These are phyloP conservation scores for Holocentrus rufus DNA, from an alignment of 2,797 vertebrate genomes.

Conservation along the genomic window DNA sequence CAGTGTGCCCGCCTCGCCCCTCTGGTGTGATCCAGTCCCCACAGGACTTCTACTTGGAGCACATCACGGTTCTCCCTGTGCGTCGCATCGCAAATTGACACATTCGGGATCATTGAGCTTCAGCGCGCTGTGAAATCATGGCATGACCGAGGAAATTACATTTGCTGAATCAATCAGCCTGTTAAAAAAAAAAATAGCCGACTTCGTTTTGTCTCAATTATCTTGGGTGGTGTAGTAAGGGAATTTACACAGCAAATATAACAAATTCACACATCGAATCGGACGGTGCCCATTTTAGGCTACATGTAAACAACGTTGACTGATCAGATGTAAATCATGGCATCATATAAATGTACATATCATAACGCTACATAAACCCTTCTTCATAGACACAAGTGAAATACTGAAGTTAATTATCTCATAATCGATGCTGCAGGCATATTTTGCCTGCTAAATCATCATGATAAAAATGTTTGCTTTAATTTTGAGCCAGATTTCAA, in stretches of 20 bases:
- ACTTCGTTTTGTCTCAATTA: neutral
- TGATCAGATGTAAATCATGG: neutral
- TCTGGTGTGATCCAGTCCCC: constrained; percentile 40
- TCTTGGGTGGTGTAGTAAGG: neutral
- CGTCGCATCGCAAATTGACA: constrained; percentile 42
- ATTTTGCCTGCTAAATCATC: neutral
- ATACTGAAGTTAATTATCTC: neutral
- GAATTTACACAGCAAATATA: neutral
- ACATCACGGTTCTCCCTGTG: constrained; percentile 25
- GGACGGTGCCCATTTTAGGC: too few species aligned
- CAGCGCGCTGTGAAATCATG: constrained; percentile 11
- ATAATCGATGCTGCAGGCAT: neutral
- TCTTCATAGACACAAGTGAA: neutral
- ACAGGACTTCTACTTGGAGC: constrained; percentile 53
- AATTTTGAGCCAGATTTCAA: neutral
- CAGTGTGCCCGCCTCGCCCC: constrained; percentile 17
- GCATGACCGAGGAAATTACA: neutral
- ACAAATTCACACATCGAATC: too few species aligned
- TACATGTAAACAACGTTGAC: neutral
- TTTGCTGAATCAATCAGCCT: constrained; percentile 3
- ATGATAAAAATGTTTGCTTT: neutral
- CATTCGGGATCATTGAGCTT: constrained; percentile 22
- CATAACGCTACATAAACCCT: neutral
- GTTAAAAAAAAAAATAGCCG: neutral
- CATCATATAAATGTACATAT: neutral